Evolutionary conservation across 2,797 vertebrate genomes (phyloP).

Genomic region (Macrochelys suwanniensis): DNA sequence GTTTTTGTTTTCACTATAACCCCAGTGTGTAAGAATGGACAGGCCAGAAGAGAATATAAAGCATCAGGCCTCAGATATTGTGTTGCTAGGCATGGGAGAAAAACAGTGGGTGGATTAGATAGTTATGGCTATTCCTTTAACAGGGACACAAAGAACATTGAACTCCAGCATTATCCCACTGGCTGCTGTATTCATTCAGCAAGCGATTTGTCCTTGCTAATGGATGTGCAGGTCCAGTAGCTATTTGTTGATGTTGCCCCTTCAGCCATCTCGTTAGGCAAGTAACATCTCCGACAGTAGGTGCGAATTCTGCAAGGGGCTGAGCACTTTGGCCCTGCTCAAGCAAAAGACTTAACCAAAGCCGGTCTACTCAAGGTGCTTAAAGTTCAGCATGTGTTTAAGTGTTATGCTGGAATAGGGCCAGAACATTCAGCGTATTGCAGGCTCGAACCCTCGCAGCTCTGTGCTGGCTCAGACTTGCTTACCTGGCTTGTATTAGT

Average conservation of each 20-base stretch:
- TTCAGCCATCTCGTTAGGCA: background rate
- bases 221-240: background rate
- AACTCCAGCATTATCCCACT: background rate
- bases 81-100: background rate
- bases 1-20: background rate
- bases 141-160: background rate
- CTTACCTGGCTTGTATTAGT: background rate
- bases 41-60: background rate
- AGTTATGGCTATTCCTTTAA: background rate
- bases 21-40: background rate
- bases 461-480: background rate
- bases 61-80: background rate
- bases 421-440: background rate
- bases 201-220: background rate
- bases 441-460: background rate
- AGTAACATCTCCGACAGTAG: background rate
- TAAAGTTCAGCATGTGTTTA: background rate
- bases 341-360: background rate
- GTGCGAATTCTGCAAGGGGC: background rate
- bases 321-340: background rate
- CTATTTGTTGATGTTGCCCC: background rate
- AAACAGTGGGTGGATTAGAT: background rate
- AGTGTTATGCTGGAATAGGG: background rate
- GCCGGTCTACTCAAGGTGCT: background rate
- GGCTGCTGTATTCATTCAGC: background rate